A percentile compares a stretch with the other conserved stretches of the same genome.
phyloP scores from a whole-genome alignment of 2,113 vertebrate species.

The Prinia subflava region DNA sequence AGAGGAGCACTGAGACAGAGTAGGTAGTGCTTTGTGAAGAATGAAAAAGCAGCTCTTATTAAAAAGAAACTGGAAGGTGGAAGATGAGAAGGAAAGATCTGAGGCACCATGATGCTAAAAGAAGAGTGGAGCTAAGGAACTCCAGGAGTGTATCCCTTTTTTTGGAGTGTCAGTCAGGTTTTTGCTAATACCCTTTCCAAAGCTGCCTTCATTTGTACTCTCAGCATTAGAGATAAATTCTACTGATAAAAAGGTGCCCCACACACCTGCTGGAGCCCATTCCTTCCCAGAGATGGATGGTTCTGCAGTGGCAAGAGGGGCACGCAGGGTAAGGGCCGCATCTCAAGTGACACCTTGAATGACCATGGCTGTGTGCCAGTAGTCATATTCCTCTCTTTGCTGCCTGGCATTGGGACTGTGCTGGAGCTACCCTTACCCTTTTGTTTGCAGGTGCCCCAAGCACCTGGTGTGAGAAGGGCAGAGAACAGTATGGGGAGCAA shows the following conservation, averaged over 20 bases:
- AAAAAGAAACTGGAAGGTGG: slow-evolving; percentile 1
- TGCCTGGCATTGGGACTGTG: background rate
- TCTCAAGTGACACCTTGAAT: background rate
- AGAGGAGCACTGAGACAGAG: background rate
- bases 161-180: background rate
- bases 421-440: background rate
- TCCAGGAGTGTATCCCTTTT: background rate
- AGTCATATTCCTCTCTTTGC: background rate
- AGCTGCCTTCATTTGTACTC: background rate
- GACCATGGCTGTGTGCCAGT: background rate
- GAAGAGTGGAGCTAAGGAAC: background rate
- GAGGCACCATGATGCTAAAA: background rate
- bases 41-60: background rate
- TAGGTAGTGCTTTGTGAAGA: background rate
- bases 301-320: background rate
- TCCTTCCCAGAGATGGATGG: background rate
- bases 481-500: background rate
- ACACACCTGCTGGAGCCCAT: background rate
- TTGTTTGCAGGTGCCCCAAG: background rate
- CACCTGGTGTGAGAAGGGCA: background rate
- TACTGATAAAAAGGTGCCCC: background rate
- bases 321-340: background rate
- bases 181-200: background rate
- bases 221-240: background rate
- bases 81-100: slow-evolving; percentile 41